These are phyloP conservation scores for Tyria jacobaeae DNA, from an alignment of 2,888 invertebrate genomes.

Conservation along the genomic window DNA sequence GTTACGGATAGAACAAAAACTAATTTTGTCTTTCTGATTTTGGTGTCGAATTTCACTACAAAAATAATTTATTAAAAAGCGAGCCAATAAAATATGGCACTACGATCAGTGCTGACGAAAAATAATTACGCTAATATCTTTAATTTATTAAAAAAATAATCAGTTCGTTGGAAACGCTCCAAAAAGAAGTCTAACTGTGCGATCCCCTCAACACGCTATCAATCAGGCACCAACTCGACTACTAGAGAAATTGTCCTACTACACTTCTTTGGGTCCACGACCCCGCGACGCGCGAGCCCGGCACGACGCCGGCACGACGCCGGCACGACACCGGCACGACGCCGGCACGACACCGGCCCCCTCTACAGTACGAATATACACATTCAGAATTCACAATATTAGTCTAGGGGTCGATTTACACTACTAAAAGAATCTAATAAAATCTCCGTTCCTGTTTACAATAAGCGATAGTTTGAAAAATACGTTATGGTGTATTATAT, in stretches of 20 bases:
- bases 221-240: slow-evolving; percentile 84
- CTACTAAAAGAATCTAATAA: slow-evolving; percentile 65
- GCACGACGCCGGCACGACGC: not conserved
- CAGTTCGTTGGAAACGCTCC: slow-evolving; percentile 83
- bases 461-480: slow-evolving; percentile 63
- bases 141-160: slow-evolving; percentile 78
- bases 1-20: slow-evolving; percentile 70
- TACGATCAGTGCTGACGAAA: slow-evolving; percentile 79
- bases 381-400: slow-evolving; percentile 53
- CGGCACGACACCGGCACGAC: not conserved
- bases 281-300: slow-evolving; percentile 43
- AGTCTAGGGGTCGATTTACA: slow-evolving; percentile 61
- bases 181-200: slow-evolving; percentile 68
- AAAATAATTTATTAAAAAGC: slow-evolving; percentile 73
- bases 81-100: slow-evolving; percentile 86
- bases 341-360: slow-evolving; percentile 42
- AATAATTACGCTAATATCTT: slow-evolving; percentile 77
- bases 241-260: slow-evolving; percentile 76
- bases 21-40: slow-evolving; percentile 77
- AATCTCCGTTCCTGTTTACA: slow-evolving; percentile 59
- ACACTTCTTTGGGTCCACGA: slow-evolving; percentile 68
- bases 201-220: slow-evolving; percentile 65
- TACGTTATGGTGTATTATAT: slow-evolving; percentile 57
- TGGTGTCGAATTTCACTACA: slow-evolving; percentile 84
- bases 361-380: slow-evolving; percentile 51